These are phyloP conservation scores for Protonibea diacanthus DNA, from an alignment of 2,797 vertebrate genomes.

Conservation along the genomic window DNA sequence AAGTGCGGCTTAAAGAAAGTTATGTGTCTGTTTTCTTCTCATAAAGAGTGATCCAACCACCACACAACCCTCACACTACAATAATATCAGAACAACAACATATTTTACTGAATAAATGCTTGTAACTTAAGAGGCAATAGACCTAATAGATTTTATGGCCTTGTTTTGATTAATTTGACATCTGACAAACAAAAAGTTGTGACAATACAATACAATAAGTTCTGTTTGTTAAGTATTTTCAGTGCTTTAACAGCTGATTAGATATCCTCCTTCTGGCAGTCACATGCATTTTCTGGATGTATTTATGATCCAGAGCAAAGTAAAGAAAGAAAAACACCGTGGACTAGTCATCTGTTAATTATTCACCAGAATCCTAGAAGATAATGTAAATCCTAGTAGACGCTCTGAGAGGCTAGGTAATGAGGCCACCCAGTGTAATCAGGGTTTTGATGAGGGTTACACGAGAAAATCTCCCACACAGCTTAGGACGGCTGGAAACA, in stretches of 20 bases:
- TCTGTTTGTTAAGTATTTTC: not conserved
- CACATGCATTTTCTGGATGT: conserved; percentile 4
- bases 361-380: conserved; percentile 42
- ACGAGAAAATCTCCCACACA: conserved; percentile 39
- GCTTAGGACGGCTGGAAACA: conserved; percentile 41
- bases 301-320: not conserved
- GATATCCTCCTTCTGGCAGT: not conserved
- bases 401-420: conserved; percentile 55
- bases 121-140: not conserved
- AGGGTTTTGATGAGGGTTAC: conserved; percentile 68
- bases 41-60: too few species aligned
- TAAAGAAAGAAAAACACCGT: not conserved
- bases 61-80: too few species aligned
- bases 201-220: too few species aligned
- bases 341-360: conserved; percentile 34
- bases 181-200: not conserved
- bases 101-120: too few species aligned
- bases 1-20: too few species aligned
- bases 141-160: not conserved
- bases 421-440: conserved; percentile 58
- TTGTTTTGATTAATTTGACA: conserved; percentile 1
- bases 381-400: conserved; percentile 40
- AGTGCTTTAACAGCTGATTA: not conserved
- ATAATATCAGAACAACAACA: too few species aligned
- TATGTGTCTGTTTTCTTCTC: too few species aligned